A percentile compares a stretch with the other conserved stretches of the same genome.
Evolutionary conservation across 2,888 invertebrate genomes (phyloP).

Genomic region (Linyphia triangularis): DNA sequence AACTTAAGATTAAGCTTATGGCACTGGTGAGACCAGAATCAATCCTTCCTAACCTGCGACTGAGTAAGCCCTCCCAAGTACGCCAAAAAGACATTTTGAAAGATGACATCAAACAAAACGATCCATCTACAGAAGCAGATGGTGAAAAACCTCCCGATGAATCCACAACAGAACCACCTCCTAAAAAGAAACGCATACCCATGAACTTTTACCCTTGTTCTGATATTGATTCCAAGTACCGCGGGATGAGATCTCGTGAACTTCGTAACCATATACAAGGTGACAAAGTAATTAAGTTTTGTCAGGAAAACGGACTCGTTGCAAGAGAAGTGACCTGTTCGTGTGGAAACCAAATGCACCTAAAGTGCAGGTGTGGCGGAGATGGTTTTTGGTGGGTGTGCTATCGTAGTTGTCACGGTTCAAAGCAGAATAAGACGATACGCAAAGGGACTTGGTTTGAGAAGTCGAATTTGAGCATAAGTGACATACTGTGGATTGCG

Average conservation of each 20-base stretch:
- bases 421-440: neutral
- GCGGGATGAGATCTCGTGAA: neutral
- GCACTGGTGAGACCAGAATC: too few relatives aligned
- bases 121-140: too few relatives aligned
- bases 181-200: neutral
- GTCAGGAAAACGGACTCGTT: neutral
- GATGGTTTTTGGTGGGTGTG: conserved; percentile 5
- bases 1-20: too few relatives aligned
- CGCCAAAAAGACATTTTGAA: too few relatives aligned
- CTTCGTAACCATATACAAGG: neutral
- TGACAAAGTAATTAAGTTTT: neutral
- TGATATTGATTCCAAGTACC: neutral
- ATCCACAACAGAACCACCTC: too few relatives aligned
- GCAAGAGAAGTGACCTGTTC: neutral
- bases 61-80: too few relatives aligned
- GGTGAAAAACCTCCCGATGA: too few relatives aligned
- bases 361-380: neutral
- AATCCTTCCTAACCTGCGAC: neutral
- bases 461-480: neutral
- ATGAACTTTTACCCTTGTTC: neutral
- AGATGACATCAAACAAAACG: too few relatives aligned
- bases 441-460: conserved; percentile 18
- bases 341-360: conserved; percentile 2
- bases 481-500: neutral
- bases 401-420: neutral